Base-by-base conservation (phyloP, 2,888 invertebrate genomes). In the Brenthis hecate region DNA sequence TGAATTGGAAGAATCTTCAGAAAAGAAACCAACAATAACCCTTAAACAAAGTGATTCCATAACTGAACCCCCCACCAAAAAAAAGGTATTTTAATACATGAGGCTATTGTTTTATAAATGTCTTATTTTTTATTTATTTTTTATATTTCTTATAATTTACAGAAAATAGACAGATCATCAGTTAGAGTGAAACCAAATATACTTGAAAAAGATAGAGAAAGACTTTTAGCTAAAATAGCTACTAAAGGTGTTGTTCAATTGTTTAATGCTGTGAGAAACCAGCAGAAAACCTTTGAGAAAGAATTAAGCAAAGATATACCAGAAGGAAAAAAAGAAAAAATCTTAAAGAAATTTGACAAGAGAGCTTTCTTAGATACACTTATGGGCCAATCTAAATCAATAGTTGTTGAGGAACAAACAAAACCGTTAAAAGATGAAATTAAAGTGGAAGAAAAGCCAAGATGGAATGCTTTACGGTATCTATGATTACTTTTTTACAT, bases 201-300 rank as follows among this genome's bases (percentile, higher is more conserved):
- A 74, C 86, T 95, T 74, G 96, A 98, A 75, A 95, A 95, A 77
- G 96, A 96, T 66, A 94, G 95, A 74, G 98, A 98, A 86, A 94
- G 95, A 76, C 89, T 94, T 68, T 85, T 98, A 60, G 92, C 95
- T 50, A 97, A 96, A 93, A 96, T 98, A 78, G 98, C 98, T 13
- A 98, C 98, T 51, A 97, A 96, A 84, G 98, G 98, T 80, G 98
- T 98, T 0, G 98, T 98, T 0, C 98, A 98, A 82, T 90, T 98
- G 72, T 98, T 98, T 80, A 98, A 98, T 93, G 97, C 97, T 48
- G 98, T 98, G 0, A 95, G 95, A 78, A 94, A 95, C 76, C 98
- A 98, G 85, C 98, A 98, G 85, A 96, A 95, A 83, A 94, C 95
- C 66, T 88, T 98, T 61, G 94, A 95, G 56, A 94, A 93, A 68